A percentile compares a stretch with the other conserved stretches of the same genome.
Evolutionary conservation across 1,140 invertebrate species (phyloP).

Genomic region (Drosophila willistoni): DNA sequence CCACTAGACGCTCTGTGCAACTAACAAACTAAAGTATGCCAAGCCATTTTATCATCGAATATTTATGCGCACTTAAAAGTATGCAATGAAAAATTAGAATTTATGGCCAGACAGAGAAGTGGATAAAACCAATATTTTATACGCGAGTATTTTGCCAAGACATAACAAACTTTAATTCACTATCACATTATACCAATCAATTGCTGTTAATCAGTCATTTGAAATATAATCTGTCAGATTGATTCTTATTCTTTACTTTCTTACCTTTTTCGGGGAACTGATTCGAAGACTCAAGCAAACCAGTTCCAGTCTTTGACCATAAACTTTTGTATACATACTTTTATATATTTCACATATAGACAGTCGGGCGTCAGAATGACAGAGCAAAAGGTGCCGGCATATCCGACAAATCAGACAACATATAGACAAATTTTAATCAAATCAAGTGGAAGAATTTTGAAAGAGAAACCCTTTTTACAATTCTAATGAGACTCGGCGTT

Average conservation of each 20-base stretch:
- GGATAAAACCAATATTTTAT: conserved; percentile 32
- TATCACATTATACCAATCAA: not conserved
- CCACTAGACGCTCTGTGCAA: not conserved
- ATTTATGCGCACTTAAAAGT: conserved; percentile 65
- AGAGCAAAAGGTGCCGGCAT: conserved; percentile 39
- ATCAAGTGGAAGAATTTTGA: conserved; percentile 36
- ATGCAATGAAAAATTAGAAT: conserved; percentile 51
- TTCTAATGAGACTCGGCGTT: conserved; percentile 41
- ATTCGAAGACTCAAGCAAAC: not conserved
- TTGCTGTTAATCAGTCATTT: conserved; percentile 43
- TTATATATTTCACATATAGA: conserved; percentile 34
- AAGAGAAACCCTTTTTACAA: conserved; percentile 28
- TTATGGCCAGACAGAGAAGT: conserved; percentile 21
- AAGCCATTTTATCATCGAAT: conserved; percentile 35
- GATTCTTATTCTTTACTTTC: not conserved
- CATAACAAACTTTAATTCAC: not conserved
- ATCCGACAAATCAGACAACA: conserved; percentile 30
- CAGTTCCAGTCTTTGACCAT: conserved; percentile 5
- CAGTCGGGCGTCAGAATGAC: conserved; percentile 62
- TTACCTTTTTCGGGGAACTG: not conserved
- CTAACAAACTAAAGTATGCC: conserved; percentile 17
- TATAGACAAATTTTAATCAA: conserved; percentile 58
- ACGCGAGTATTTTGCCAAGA: not conserved
- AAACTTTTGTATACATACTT: not conserved
- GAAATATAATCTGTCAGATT: conserved; percentile 28